Base-by-base conservation (phyloP, 1,140 invertebrate genomes). In the Drosophila tani region DNA sequence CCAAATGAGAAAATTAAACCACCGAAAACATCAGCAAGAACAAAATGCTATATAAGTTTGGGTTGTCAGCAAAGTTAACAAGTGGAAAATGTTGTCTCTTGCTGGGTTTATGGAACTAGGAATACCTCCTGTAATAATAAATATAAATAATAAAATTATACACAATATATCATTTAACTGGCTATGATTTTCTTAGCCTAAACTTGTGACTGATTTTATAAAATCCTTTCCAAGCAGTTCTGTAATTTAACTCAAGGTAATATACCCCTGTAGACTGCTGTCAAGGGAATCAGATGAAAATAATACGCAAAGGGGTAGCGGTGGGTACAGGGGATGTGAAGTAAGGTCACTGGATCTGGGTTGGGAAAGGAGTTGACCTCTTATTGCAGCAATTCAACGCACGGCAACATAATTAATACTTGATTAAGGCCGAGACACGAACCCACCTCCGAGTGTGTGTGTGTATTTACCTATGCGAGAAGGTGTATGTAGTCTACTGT, bases 401-500 rank as follows among this genome's bases (percentile, higher is more conserved):
- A 58, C 59, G 53, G 56, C 49, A 55, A 63, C 75, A 79, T 69
- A 81, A 86, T 86, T 82, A 82, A 79, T 85, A 86, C 75, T 86
- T 86, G 69, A 86, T 82, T 79, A 73, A 85, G 79, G 75, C 66
- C 56, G 65, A 40, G 60, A 19, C 40, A 17, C 24, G 24, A 62
- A n/a, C 17, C 7, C 24, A 40, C 17, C 51, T 38, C 32, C 51
- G 32, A 5, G 17, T 47, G 29, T 38, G 32, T 40, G 46, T 56
- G 53, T 67, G 63, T 29, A 32, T 56, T 40, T 56, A 38, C 40
- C 21, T 35, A 59, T 55, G 51, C 51, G 51, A 55, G 32, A 55
- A 38, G 21, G 51, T 53, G 51, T 35, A 19, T 53, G 50, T 35
- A 17, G 50, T 35, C 6, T 29, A 32, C 27, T 19, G 5, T 53